Percentiles rank a stretch among this genome's conserved stretches.
Conservation (phyloP, 1,140 invertebrate species). For the Caerostris darwini region DNA sequence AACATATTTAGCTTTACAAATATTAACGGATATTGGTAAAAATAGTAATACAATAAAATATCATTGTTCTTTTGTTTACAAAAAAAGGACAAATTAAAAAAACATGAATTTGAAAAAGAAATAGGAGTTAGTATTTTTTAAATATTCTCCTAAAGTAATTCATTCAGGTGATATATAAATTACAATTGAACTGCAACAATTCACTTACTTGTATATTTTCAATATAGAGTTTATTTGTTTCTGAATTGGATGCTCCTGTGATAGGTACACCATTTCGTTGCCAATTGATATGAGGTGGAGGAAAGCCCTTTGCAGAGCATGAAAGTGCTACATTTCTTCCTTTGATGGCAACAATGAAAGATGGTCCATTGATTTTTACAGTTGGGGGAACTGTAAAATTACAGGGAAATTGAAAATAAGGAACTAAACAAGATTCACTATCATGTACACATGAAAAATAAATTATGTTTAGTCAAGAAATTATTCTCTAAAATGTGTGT, state of each 20-base stretch:
- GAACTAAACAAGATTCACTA: too few relatives aligned
- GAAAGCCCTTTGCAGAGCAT: constrained; percentile 81
- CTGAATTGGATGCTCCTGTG: constrained; percentile 34
- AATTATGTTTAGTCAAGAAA: too few relatives aligned
- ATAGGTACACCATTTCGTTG: constrained; percentile 67
- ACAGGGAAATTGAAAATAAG: neutral
- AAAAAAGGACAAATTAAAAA: neutral
- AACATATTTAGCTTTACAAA: too few relatives aligned
- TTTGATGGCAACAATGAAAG: constrained; percentile 76
- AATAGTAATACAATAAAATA: too few relatives aligned
- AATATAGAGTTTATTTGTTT: constrained; percentile 2
- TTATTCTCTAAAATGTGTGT: too few relatives aligned
- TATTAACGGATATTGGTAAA: too few relatives aligned
- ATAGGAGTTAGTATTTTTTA: neutral
- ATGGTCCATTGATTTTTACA: constrained; percentile 43
- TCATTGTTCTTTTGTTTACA: neutral
- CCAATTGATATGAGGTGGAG: constrained; percentile 82
- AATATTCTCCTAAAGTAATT: neutral
- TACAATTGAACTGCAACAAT: neutral
- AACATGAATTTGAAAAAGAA: neutral
- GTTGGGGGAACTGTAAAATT: constrained; percentile 71
- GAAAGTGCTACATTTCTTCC: constrained; percentile 81
- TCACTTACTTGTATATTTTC: constrained; percentile 68
- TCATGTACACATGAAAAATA: too few relatives aligned
- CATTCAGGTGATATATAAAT: neutral